These are phyloP conservation scores for Amphiura filiformis DNA, from an alignment of 35 echinoderm and acorn worm genomes.

Conservation along the genomic window DNA sequence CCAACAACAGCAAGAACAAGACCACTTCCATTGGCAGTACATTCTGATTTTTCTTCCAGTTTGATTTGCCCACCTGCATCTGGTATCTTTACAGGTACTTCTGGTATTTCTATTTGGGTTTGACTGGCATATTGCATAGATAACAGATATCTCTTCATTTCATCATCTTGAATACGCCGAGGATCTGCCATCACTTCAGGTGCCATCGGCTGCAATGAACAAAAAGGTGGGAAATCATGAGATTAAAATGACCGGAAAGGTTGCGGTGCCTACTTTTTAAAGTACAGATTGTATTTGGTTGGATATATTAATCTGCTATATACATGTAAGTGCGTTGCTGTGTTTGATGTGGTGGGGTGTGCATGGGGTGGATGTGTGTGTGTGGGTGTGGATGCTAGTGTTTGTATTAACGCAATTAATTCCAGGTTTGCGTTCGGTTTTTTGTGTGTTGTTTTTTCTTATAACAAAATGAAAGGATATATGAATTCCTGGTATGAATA, in stretches of 20 bases:
- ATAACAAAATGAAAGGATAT: no score
- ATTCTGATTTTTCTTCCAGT: slow-evolving; percentile 41
- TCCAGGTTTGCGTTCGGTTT: no score
- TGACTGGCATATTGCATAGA: slow-evolving; percentile 62
- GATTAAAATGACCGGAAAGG: no score
- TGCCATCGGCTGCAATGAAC: slow-evolving; percentile 66
- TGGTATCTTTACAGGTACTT: background rate
- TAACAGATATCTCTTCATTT: slow-evolving; percentile 53
- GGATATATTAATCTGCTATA: background rate
- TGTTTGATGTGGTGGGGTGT: background rate
- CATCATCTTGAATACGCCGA: slow-evolving; percentile 30
- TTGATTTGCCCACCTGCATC: slow-evolving; percentile 3
- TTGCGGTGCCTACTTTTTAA: background rate
- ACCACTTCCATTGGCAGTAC: slow-evolving; percentile 78
- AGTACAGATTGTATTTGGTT: background rate
- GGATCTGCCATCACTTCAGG: slow-evolving; percentile 70
- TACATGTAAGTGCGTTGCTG: background rate
- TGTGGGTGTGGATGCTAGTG: no score
- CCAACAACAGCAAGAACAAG: slow-evolving; percentile 71
- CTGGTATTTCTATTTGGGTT: slow-evolving; percentile 47
- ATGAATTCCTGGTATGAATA: no score
- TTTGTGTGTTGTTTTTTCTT: no score
- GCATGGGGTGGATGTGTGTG: background rate
- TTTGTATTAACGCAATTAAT: no score
- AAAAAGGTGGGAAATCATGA: no score